Evolutionary conservation across 2,113 vertebrate genomes (phyloP), one percentile per base, ranked within the genome.

Genomic region (Naja naja): DNA sequence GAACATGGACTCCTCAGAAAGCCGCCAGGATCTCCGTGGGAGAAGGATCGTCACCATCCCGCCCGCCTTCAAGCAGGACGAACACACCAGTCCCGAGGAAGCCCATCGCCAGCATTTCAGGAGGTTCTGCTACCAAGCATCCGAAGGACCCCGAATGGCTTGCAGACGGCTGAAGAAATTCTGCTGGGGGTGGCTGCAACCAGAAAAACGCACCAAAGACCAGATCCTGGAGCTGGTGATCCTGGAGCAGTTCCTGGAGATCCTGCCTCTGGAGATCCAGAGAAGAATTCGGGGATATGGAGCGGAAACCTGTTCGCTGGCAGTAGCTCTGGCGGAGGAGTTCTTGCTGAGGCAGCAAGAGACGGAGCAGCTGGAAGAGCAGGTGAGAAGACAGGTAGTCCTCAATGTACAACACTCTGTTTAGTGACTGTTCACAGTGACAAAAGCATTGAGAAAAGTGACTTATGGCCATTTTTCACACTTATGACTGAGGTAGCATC

Each of bases 181-280:
- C 45, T 92, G 91, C 85, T 30, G 43, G 11, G 23, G 43, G 12
- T 92, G 91, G 91, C 45, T 92, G n/a, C 60, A 52, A 14, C 91
- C 91, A 0, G 56, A 88, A 6, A 52, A 12, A 3, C 85, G 39
- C 56, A 49, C 56, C 55, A 92, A 92, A 34, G 91, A 87, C 22
- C 22, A 88, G 45, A 92, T 92, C 12, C 45, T 92, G 85, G 91
- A 92, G 20, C 91, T 92, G 85, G 43, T 92, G 45, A 14, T 88
- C 85, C 22, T 92, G 56, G 91, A 92, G 56, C 91, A 92, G 85
- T 92, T 92, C 91, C 58, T 92, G n/a, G 85, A 56, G 22, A 52
- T 92, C 85, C 6, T 92, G 85, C 91, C 91, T 0, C 10, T n/a
- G 12, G 91, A 92, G 55, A 53, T 92, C 85, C 91, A 92, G 56